These are phyloP conservation scores for Aleadryas rufinucha DNA, from an alignment of 2,113 vertebrate genomes.

Conservation along the genomic window DNA sequence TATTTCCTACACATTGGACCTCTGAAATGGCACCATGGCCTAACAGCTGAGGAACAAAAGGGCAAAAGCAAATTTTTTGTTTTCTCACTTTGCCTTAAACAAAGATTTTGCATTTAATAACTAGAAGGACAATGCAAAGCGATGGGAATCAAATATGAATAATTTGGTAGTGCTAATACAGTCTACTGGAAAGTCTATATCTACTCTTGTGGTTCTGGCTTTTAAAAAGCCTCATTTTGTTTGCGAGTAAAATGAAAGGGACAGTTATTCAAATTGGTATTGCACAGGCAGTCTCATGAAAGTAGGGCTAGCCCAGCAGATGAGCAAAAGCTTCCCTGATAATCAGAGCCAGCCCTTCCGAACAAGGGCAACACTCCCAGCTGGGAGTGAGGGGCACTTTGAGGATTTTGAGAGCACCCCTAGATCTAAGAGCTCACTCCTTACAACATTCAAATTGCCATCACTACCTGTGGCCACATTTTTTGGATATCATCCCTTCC, in stretches of 20 bases:
- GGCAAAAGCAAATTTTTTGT: neutral
- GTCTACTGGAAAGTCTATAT: neutral
- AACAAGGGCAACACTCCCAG: neutral
- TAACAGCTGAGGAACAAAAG: neutral
- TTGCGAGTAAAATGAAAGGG: slow-evolving; percentile 48
- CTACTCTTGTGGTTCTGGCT: slow-evolving; percentile 33
- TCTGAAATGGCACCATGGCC: neutral
- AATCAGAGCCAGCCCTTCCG: neutral
- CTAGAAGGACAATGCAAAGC: slow-evolving; percentile 41
- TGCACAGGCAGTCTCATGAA: slow-evolving; percentile 39
- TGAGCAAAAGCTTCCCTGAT: neutral
- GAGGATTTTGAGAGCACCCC: neutral
- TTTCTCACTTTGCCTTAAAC: neutral
- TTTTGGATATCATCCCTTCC: neutral
- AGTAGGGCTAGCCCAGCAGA: slow-evolving; percentile 27
- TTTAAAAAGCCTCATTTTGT: slow-evolving; percentile 27
- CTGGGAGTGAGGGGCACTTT: neutral
- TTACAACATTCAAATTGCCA: neutral
- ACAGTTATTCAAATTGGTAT: slow-evolving; percentile 57
- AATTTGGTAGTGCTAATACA: slow-evolving; percentile 2
- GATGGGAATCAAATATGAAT: slow-evolving; percentile 15
- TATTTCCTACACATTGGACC: neutral
- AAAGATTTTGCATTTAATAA: slow-evolving; percentile 16
- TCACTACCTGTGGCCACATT: neutral
- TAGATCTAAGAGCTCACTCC: neutral